Base-by-base conservation (phyloP, 2,113 vertebrate species). In the Microcebus tavaratra region DNA sequence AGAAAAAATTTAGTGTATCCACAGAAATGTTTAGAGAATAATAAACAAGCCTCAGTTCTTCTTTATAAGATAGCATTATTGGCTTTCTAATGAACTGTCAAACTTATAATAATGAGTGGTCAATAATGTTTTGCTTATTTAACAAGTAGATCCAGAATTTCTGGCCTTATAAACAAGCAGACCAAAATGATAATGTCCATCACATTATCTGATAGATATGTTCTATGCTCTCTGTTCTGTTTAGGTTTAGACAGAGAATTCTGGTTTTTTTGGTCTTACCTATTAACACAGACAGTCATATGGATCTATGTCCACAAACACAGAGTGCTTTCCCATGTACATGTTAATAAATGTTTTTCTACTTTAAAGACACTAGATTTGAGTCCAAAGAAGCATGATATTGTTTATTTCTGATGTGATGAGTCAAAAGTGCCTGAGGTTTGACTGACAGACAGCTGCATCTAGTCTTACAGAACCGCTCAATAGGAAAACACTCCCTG, bases 11-110 rank as follows among this genome's bases (percentile, higher is more conserved):
- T 76, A 92, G 15, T 8, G 15, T 27, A 94, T 50, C 11, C 18
- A 53, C 70, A 25, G 59, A 95, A 79, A 63, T 14, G 86, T 36
- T 63, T 20, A 57, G 65, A 21, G 15, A 87, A 57, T 59, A 57
- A 39, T 39, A 72, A 92, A 81, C 23, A 93, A 96, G 25, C 17
- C 45, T 80, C 13, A 70, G 63, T 84, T 93, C 42, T 84, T 94
- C 42, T 97, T 90, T 84, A 53, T 78, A 94, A 67, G 39, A 70
- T 12, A 93, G 36, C 59, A 72, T 81, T 65, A 93, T 78, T 90
- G 80, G 8, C n/a, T 94, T 96, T 96, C 90, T 88, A 97, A 95
- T 8, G 6, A 90, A 50, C 53, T 59, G 21, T 57, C 85, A 79
- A 82, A 89, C 20, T 80, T 87, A 75, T 17, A 80, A 88, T 76